Percentiles rank a stretch among this genome's conserved stretches.
Evolutionary conservation across 2,888 invertebrate genomes (phyloP).

Genomic region (Amblyjoppa fuscipennis): DNA sequence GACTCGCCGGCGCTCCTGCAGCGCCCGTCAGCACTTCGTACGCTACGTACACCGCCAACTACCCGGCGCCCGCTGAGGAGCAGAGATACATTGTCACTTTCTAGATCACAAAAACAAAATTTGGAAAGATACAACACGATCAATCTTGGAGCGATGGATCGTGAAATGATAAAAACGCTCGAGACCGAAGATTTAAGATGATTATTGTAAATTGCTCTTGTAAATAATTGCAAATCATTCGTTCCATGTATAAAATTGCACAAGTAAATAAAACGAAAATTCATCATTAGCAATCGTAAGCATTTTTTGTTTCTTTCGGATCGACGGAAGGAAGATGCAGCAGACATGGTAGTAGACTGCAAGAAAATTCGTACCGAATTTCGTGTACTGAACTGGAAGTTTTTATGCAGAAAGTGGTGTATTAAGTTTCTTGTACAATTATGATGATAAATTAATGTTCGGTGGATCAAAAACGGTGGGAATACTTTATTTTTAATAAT

Average conservation of each 20-base stretch:
- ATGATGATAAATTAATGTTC: too few species aligned
- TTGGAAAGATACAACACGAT: slow-evolving; percentile 52
- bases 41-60: slow-evolving; percentile 79
- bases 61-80: slow-evolving; percentile 76
- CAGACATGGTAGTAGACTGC: too few species aligned
- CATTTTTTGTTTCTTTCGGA: not conserved
- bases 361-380: too few species aligned
- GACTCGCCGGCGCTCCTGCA: slow-evolving; percentile 61
- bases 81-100: slow-evolving; percentile 79
- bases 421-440: not conserved
- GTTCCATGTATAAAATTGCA: not conserved
- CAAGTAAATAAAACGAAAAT: not conserved
- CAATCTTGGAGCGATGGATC: slow-evolving; percentile 30
- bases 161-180: too few species aligned
- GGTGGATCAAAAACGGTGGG: too few species aligned
- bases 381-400: too few species aligned
- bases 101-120: slow-evolving; percentile 57
- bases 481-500: too few species aligned
- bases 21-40: slow-evolving; percentile 77
- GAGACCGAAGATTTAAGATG: not conserved
- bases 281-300: not conserved
- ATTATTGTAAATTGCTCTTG: not conserved
- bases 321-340: too few species aligned
- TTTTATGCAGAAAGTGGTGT: not conserved
- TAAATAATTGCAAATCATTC: not conserved